Conservation (phyloP, 2,797 vertebrate species). For the Enteromius trimaculatus region DNA sequence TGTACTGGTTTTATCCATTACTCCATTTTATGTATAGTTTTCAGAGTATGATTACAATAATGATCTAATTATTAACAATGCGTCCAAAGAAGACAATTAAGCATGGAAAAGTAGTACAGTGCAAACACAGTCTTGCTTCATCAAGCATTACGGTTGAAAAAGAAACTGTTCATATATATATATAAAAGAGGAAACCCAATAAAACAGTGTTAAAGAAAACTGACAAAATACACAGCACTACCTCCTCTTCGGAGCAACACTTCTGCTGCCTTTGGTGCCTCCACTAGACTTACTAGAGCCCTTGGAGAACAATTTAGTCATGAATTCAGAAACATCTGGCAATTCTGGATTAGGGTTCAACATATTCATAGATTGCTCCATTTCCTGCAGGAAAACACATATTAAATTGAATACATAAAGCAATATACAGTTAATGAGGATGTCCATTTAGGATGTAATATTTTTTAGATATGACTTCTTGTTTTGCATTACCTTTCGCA, state of each 20-base stretch:
- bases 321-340: slow-evolving; percentile 97
- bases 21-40: neutral
- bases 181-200: slow-evolving; percentile 57
- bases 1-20: slow-evolving; percentile 8
- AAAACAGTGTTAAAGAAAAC: slow-evolving; percentile 52
- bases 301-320: slow-evolving; percentile 99
- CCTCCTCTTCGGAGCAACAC: slow-evolving; percentile 92
- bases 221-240: slow-evolving; percentile 74
- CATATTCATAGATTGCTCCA: slow-evolving; percentile 99
- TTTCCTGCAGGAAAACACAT: slow-evolving; percentile 82
- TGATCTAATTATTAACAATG: slow-evolving; percentile 19
- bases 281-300: slow-evolving; percentile 90
- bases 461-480: neutral
- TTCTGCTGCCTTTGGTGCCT: slow-evolving; percentile 89
- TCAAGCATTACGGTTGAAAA: slow-evolving; percentile 39
- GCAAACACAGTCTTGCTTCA: slow-evolving; percentile 50
- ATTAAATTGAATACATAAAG: slow-evolving; percentile 15
- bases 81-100: slow-evolving; percentile 2
- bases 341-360: slow-evolving; percentile 98
- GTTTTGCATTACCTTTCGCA: slow-evolving; percentile 89
- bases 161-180: slow-evolving; percentile 49
- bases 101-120: slow-evolving; percentile 34
- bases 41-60: slow-evolving; percentile 21
- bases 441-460: neutral
- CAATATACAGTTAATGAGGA: neutral